Base-by-base conservation (phyloP, 2,888 invertebrate species). In the Neria commutata region DNA sequence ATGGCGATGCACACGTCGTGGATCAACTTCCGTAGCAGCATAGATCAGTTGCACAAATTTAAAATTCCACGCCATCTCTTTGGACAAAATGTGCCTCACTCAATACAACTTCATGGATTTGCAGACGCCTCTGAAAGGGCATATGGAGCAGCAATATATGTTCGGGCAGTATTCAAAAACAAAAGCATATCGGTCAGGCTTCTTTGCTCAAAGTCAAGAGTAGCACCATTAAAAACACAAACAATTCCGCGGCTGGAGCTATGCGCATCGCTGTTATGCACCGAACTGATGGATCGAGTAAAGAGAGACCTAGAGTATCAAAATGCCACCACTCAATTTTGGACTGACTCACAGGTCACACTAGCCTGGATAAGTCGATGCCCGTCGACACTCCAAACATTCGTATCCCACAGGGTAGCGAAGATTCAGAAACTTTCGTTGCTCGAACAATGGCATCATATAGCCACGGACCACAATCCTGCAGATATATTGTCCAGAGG, bases 351-450 rank as follows among this genome's bases (percentile, higher is more conserved):
- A 10, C 51, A 29, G 2, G 54, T 60, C 6, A 58, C 54, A 16
- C 11, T 63, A 5, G 42, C 23, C 48, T 64, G 60, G 62, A 1
- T 61, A 2, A 23, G 49, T 16, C 2, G 56, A 58, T 37, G 46
- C 61, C 8, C 56, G 54, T 17, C 42, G 60, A 21, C 61, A 47
- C 56, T 40, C 49, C 23, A 63, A n/a, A n/a, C 63, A 8, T 63
- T 63, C 26, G 56, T 61, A 8, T 54, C 61, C 10, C 61, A 63
- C 45, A 23, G 62, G 11, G 64, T 63, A 1, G 25, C 62, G 26
- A n/a, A 26, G 11, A 60, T 64, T 23, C 62, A 62, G 42, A 34
- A 53, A 8, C 16, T 60, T 17, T 54, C 49, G 16, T 55, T 37
- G 23, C 40, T 37, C 10, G 14, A 19, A 3, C 25, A 50, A n/a